These are phyloP conservation scores for Brachystomella parvula DNA, from an alignment of 1,140 invertebrate genomes.

Conservation along the genomic window DNA sequence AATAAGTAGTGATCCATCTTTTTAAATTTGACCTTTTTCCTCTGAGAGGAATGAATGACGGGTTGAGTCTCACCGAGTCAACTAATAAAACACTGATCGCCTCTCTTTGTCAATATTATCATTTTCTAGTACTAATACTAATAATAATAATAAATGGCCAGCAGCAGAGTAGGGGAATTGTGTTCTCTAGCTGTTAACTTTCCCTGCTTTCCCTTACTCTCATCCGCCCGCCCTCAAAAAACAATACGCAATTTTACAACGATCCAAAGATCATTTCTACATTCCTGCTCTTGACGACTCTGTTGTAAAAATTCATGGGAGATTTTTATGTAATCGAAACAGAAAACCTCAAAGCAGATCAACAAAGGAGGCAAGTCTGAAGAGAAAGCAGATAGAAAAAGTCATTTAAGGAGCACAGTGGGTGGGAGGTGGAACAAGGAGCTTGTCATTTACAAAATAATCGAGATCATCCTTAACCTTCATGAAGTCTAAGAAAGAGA, in stretches of 20 bases:
- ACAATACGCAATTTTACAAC: no score
- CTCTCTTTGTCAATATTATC: slow-evolving; percentile 9
- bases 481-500: no score
- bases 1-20: slow-evolving; percentile 1
- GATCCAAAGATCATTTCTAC: no score
- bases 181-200: no score
- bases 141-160: no score
- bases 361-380: background rate
- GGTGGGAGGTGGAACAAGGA: background rate
- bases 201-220: no score
- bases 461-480: background rate
- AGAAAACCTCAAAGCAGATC: background rate
- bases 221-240: no score
- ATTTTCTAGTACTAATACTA: background rate
- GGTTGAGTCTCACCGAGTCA: no score
- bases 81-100: no score
- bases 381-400: background rate
- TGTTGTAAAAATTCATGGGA: background rate
- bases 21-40: slow-evolving; percentile 5
- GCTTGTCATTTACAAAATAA: background rate
- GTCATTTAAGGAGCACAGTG: slow-evolving; percentile 2
- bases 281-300: background rate
- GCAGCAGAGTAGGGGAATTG: no score
- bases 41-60: no score
- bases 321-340: background rate